These are phyloP conservation scores for Lycophotia porphyrea DNA, from an alignment of 2,888 invertebrate species.

Conservation along the genomic window DNA sequence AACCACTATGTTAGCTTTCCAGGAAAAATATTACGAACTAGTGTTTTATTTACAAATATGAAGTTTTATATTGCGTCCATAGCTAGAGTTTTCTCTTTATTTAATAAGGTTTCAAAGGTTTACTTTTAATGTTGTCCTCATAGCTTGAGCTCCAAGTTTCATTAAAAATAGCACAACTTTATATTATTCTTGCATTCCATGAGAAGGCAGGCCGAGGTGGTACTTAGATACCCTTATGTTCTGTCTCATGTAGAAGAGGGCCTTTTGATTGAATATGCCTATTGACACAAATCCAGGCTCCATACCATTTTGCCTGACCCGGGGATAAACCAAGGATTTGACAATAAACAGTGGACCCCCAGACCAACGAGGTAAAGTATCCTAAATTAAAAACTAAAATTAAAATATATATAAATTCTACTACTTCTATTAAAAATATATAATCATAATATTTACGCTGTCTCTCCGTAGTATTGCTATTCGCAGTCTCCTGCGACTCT, in stretches of 20 bases:
- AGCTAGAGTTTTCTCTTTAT: conserved; percentile 7
- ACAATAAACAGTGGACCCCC: neutral
- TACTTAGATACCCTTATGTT: neutral
- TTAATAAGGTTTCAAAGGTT: conserved; percentile 2
- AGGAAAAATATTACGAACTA: conserved; percentile 3
- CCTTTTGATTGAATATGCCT: neutral
- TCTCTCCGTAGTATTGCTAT: conserved; percentile 65
- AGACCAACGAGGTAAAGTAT: neutral
- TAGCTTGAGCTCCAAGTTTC: conserved; percentile 4
- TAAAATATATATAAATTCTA: no score
- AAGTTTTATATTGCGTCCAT: conserved; percentile 17
- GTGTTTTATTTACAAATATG: conserved; percentile 32
- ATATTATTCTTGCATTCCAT: neutral
- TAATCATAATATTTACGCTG: conserved; percentile 75
- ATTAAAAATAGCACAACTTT: neutral
- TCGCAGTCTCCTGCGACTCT: conserved; percentile 70
- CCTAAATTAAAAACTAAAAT: neutral
- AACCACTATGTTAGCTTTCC: conserved; percentile 13
- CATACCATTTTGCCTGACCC: neutral
- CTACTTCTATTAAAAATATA: no score
- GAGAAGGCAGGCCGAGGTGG: neutral
- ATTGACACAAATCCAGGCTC: neutral
- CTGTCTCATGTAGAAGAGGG: neutral
- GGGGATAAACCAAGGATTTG: neutral
- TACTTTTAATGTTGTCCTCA: neutral